Conservation (phyloP, 2,888 invertebrate genomes). For the Andricus curvator region DNA sequence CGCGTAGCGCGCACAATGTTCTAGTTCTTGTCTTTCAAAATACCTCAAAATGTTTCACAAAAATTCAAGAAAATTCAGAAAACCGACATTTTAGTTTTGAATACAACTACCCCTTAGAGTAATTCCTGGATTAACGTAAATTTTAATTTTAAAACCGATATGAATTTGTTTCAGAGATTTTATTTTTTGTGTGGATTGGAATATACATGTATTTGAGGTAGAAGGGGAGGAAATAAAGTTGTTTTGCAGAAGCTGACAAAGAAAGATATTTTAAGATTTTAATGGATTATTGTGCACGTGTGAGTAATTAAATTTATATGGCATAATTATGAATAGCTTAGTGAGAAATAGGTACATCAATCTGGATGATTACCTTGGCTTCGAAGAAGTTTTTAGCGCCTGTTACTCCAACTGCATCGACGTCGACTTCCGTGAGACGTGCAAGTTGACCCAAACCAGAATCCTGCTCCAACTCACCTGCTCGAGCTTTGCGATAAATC, state of each 20-base stretch:
- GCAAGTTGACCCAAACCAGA: constrained; percentile 93
- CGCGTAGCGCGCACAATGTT: too few relatives aligned
- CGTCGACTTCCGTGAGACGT: constrained; percentile 92
- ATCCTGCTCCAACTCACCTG: constrained; percentile 92
- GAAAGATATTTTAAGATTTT: background rate
- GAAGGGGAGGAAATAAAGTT: too few relatives aligned
- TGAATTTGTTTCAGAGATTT: too few relatives aligned
- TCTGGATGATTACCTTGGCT: constrained; percentile 84
- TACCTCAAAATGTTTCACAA: too few relatives aligned
- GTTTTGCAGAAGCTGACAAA: too few relatives aligned
- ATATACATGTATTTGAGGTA: background rate
- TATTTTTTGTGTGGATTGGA: too few relatives aligned
- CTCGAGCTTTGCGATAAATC: constrained; percentile 92
- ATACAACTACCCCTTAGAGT: too few relatives aligned
- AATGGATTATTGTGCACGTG: background rate
- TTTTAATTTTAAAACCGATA: too few relatives aligned
- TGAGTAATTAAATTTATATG: constrained; percentile 35
- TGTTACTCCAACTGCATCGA: constrained; percentile 95
- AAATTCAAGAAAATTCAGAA: too few relatives aligned
- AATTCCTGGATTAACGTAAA: too few relatives aligned
- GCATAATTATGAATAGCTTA: background rate
- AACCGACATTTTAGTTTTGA: too few relatives aligned
- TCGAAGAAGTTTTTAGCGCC: constrained; percentile 98
- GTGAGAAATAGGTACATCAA: background rate
- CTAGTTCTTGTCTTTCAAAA: too few relatives aligned